These are phyloP conservation scores for Cuniculus paca DNA, from an alignment of 2,797 vertebrate genomes.

Conservation along the genomic window DNA sequence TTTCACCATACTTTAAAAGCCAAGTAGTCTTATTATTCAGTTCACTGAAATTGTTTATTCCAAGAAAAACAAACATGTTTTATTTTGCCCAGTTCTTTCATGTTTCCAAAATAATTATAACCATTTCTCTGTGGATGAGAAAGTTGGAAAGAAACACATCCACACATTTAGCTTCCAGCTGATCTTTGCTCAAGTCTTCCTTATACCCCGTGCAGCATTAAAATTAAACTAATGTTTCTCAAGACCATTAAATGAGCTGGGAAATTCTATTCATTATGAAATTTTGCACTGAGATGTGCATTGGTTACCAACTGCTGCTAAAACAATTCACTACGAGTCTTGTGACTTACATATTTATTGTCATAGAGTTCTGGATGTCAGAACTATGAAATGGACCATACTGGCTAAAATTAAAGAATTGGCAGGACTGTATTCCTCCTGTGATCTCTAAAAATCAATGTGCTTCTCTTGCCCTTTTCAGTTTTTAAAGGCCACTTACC, in stretches of 20 bases:
- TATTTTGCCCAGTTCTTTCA: neutral
- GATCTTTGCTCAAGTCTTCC: neutral
- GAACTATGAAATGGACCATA: neutral
- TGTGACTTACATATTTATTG: neutral
- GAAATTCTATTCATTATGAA: conserved; percentile 16
- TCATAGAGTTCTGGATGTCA: neutral
- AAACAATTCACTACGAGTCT: neutral
- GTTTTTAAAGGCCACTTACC: neutral
- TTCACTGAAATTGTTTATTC: conserved; percentile 15
- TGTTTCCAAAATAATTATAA: neutral
- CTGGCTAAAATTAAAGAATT: neutral
- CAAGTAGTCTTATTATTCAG: neutral
- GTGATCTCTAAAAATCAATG: neutral
- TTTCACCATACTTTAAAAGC: neutral
- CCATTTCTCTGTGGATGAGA: conserved; percentile 1
- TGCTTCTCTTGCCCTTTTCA: neutral
- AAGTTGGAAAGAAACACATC: neutral
- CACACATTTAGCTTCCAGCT: neutral
- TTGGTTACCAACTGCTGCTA: neutral
- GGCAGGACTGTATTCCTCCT: neutral
- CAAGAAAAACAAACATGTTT: neutral
- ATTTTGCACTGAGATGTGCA: neutral
- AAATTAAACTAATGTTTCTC: neutral
- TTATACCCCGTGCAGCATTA: neutral
- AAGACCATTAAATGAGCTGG: neutral